A percentile compares a stretch with the other conserved stretches of the same genome.
Conservation (phyloP, 2,888 invertebrate genomes). For the Papilio gigon region DNA sequence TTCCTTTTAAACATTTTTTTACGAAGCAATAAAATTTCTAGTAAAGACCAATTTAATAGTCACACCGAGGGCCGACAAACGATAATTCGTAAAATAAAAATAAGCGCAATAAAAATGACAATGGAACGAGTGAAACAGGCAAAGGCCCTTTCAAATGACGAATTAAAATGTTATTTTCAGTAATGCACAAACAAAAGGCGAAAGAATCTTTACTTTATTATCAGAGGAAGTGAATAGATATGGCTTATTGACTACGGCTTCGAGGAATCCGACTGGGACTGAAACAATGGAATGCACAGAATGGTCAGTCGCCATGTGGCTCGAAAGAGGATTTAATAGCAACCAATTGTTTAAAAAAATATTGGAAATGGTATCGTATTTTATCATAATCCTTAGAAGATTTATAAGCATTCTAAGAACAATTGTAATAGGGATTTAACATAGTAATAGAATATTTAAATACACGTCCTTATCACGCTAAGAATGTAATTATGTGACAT, state of each 20-base stretch:
- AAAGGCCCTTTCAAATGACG: conserved; percentile 65
- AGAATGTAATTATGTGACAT: too few relatives aligned
- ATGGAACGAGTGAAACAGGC: conserved; percentile 54
- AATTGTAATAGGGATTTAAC: too few relatives aligned
- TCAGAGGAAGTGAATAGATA: conserved; percentile 79
- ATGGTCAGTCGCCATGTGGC: conserved; percentile 60
- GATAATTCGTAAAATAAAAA: conserved; percentile 57
- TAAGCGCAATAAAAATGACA: conserved; percentile 69
- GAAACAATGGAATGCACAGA: conserved; percentile 65
- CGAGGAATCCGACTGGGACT: conserved; percentile 64
- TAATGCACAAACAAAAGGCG: conserved; percentile 68
- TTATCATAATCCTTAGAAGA: not conserved
- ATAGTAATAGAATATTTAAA: too few relatives aligned
- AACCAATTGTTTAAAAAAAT: conserved; percentile 43
- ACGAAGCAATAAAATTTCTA: conserved; percentile 31
- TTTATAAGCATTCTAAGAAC: not conserved
- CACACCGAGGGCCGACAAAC: conserved; percentile 48
- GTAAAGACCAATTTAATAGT: conserved; percentile 28
- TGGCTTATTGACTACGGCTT: conserved; percentile 65
- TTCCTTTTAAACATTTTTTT: conserved; percentile 29
- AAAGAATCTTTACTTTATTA: conserved; percentile 69
- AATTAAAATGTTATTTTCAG: conserved; percentile 76
- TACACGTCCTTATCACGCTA: too few relatives aligned
- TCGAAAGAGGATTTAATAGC: conserved; percentile 48
- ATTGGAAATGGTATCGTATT: not conserved